phyloP scores from a whole-genome alignment of 2,113 vertebrate species.

The Daubentonia madagascariensis region DNA sequence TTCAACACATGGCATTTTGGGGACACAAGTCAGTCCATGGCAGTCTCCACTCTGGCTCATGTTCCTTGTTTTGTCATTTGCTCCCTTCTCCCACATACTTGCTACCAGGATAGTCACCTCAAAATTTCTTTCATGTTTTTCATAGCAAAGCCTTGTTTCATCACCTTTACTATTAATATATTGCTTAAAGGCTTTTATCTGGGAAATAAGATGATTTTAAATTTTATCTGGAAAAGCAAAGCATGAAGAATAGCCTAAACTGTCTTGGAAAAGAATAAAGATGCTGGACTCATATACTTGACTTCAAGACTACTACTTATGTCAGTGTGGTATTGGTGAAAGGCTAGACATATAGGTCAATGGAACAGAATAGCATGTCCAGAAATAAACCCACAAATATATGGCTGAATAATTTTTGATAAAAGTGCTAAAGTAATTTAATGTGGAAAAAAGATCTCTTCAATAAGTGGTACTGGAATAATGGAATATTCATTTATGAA shows the following conservation, averaged over 20 bases:
- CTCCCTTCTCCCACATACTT: not conserved
- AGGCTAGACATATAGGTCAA: not conserved
- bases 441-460: not conserved
- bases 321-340: not conserved
- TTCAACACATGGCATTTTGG: not conserved
- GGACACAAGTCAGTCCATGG: too few species aligned
- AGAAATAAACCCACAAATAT: not conserved
- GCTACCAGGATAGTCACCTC: not conserved
- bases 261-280: not conserved
- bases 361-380: not conserved
- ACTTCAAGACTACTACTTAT: not conserved
- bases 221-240: not conserved
- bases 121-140: not conserved
- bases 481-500: not conserved
- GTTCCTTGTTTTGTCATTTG: not conserved
- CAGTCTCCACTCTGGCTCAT: not conserved
- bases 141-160: not conserved
- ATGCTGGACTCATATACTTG: not conserved
- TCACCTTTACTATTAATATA: not conserved
- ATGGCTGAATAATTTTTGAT: not conserved
- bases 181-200: not conserved
- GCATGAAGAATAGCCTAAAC: not conserved
- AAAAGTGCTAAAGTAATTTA: not conserved
- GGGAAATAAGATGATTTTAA: not conserved
- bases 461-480: not conserved